phyloP scores from a whole-genome alignment of 2,888 invertebrate genomes.

The Lasioglossum lativentre region DNA sequence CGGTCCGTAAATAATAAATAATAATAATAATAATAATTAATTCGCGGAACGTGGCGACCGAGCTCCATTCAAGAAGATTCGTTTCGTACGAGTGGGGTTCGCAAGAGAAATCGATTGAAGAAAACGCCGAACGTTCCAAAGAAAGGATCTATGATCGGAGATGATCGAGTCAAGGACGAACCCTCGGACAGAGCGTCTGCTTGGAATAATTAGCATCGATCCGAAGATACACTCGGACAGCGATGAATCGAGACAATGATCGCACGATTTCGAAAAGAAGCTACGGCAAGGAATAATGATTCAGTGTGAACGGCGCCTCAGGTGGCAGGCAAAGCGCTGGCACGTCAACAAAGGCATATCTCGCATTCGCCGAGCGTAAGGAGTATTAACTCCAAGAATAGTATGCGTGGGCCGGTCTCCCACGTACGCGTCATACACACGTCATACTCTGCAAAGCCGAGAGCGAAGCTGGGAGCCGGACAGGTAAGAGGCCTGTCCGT shows the following conservation, averaged over 20 bases:
- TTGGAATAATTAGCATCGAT: neutral
- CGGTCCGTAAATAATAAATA: too few relatives aligned
- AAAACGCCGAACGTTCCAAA: too few relatives aligned
- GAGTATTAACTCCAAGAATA: constrained; percentile 80
- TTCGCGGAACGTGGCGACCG: too few relatives aligned
- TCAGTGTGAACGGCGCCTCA: constrained; percentile 60
- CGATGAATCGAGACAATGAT: neutral
- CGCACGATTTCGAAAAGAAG: neutral
- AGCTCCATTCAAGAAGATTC: too few relatives aligned
- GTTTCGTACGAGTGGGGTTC: too few relatives aligned
- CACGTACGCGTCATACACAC: constrained; percentile 70
- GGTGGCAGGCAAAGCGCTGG: constrained; percentile 60
- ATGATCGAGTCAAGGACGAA: neutral
- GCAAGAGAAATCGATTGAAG: too few relatives aligned
- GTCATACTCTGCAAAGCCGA: constrained; percentile 45
- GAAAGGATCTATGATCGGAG: neutral
- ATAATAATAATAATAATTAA: too few relatives aligned
- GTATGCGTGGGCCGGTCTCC: constrained; percentile 78
- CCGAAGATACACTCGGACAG: neutral
- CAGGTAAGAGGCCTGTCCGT: constrained; percentile 48
- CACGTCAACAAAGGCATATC: constrained; percentile 80
- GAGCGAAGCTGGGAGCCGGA: constrained; percentile 7
- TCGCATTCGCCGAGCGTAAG: constrained; percentile 78
- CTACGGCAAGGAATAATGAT: neutral
- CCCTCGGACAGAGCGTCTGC: neutral